Base-by-base conservation (phyloP, 2,113 vertebrate species). In the Euleptes europaea region DNA sequence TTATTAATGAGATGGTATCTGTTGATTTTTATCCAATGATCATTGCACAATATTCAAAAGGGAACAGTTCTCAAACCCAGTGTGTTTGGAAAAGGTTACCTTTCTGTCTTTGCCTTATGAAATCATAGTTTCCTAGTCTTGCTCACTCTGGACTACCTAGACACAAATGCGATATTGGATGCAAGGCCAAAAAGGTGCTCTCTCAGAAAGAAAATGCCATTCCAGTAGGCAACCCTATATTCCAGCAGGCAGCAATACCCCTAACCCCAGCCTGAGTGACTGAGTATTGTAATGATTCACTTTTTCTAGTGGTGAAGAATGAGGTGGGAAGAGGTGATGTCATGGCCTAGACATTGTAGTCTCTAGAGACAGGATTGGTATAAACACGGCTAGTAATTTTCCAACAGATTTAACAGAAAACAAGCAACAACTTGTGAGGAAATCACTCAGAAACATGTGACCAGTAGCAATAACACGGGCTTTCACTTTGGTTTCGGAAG, bases 1-100 rank as follows among this genome's bases (percentile, higher is more conserved):
- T 73, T 38, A n/a, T 44, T 44, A n/a, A 28, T 65, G 17, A 47
- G 28, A 65, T 17, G 9, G 26, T 19, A 40, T 47, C 21, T 33
- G 17, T 42, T 47, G 7, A 42, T 66, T 31, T 67, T 67, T 67
- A n/a, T 67, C 12, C 31, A 4, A 44, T 47, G 60, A 67, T 67
- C 63, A 57, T 54, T 0, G 0, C 31, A 78, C 57, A 2, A 0
- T 4, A 3, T 72, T 51, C 8, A 8, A 5, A 35, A 72, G 76
- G 74, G 78, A 91, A 6, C 26, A 31, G 26, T 65, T 80, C n/a
- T 47, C 40, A 80, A 33, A 9, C 15, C 6, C 78, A 67, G 4
- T 17, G 13, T 6, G 2, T 47, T 23, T 2, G 31, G 14, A 21
- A 65, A 31, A 31, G 31, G 23, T 23, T 67, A 10, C 4, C 42